phyloP scores from a whole-genome alignment of 1,140 invertebrate species.

The Neotoxoptera formosana region DNA sequence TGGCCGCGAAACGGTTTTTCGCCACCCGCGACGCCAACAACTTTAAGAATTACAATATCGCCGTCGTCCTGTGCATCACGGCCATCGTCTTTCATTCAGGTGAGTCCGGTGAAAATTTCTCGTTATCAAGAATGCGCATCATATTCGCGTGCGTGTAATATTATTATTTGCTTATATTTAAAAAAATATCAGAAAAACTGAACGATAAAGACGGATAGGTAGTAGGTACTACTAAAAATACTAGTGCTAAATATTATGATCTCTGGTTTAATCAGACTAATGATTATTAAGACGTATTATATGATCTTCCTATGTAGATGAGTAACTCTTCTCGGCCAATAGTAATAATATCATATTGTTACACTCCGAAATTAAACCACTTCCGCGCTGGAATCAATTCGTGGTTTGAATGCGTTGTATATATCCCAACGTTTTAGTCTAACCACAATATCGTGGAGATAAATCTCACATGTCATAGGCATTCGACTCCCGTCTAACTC shows the following conservation, averaged over 20 bases:
- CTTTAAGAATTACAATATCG: neutral
- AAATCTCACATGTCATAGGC: neutral
- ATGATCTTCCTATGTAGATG: neutral
- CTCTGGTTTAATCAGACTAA: too few species aligned
- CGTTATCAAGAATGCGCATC: rapidly evolving
- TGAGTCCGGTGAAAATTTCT: neutral
- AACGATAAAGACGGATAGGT: too few species aligned
- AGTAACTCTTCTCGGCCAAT: neutral
- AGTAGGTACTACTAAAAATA: too few species aligned
- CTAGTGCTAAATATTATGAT: too few species aligned
- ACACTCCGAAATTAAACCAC: neutral
- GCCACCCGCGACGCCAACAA: neutral
- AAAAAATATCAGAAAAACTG: neutral
- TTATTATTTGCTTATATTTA: neutral
- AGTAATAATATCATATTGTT: neutral
- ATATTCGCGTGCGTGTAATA: neutral
- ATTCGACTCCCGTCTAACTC: neutral
- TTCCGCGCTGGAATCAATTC: neutral
- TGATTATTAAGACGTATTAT: too few species aligned
- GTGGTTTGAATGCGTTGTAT: neutral
- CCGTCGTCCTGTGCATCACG: neutral
- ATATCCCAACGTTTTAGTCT: neutral
- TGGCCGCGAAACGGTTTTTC: neutral
- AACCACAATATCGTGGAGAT: neutral
- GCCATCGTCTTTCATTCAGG: neutral